These are phyloP conservation scores for Lordiphosa mommai DNA, from an alignment of 1,140 invertebrate genomes.

Conservation along the genomic window DNA sequence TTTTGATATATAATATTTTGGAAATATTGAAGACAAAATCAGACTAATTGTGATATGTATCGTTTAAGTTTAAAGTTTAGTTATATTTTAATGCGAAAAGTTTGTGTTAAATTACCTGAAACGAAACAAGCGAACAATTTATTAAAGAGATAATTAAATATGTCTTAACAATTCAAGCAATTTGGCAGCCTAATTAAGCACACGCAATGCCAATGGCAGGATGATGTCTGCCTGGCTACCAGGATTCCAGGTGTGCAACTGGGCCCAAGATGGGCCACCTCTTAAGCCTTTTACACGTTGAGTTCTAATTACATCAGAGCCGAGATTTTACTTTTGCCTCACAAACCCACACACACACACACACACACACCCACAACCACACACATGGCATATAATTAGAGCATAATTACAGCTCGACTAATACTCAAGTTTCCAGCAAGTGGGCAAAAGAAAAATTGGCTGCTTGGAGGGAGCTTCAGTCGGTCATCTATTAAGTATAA, in stretches of 20 bases:
- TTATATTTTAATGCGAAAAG: slow-evolving; percentile 21
- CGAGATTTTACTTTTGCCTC: slow-evolving; percentile 60
- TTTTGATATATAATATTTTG: slow-evolving; percentile 8
- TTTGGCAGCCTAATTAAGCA: slow-evolving; percentile 35
- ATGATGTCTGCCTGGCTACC: slow-evolving; percentile 14
- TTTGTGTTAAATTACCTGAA: slow-evolving; percentile 20
- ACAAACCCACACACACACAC: slow-evolving; percentile 16
- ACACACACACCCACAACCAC: slow-evolving; percentile 10
- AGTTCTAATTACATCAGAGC: slow-evolving; percentile 64
- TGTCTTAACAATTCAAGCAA: slow-evolving; percentile 20
- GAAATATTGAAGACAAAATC: slow-evolving; percentile 39
- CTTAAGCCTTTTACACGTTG: slow-evolving; percentile 37
- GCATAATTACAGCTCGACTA: slow-evolving; percentile 71
- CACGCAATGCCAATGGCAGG: slow-evolving; percentile 28
- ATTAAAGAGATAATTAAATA: slow-evolving; percentile 8
- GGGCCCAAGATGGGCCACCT: slow-evolving; percentile 13
- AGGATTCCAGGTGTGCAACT: slow-evolving; percentile 23
- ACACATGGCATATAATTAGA: slow-evolving; percentile 64
- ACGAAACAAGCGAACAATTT: slow-evolving; percentile 16
- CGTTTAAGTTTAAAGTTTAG: slow-evolving; percentile 39
- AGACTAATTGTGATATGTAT: slow-evolving; percentile 71
- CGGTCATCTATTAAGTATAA: slow-evolving; percentile 78
- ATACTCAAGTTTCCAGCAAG: slow-evolving; percentile 64
- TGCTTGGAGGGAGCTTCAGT: slow-evolving; percentile 46
- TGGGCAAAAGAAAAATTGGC: slow-evolving; percentile 65